Percentiles rank a stretch among this genome's conserved stretches.
These are phyloP conservation scores for Crocallis elinguaria DNA, from an alignment of 2,888 invertebrate genomes.

Conservation along the genomic window DNA sequence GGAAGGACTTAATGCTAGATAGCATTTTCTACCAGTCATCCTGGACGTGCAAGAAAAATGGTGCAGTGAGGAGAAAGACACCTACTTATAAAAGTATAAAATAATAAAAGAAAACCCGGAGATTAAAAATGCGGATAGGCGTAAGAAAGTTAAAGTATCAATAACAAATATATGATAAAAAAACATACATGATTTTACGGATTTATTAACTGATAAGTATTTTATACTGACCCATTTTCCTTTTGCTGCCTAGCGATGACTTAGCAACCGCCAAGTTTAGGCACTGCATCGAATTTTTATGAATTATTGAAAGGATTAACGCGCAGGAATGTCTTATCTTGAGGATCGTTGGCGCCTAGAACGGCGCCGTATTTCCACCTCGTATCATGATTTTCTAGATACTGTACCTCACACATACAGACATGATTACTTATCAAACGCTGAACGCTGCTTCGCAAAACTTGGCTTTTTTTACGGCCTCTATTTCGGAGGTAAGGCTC, in stretches of 20 bases:
- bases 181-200: background rate
- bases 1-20: too few species aligned
- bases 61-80: too few species aligned
- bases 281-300: slow-evolving; percentile 5
- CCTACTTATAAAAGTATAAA: too few species aligned
- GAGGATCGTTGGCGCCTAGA: slow-evolving; percentile 40
- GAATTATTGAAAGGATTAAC: slow-evolving; percentile 43
- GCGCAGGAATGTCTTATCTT: slow-evolving; percentile 41
- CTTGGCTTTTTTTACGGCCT: slow-evolving; percentile 2
- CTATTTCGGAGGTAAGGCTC: slow-evolving; percentile 14
- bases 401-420: slow-evolving; percentile 31
- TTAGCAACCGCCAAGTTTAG: background rate
- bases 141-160: too few species aligned
- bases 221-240: slow-evolving; percentile 13
- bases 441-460: slow-evolving; percentile 13
- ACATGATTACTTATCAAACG: slow-evolving; percentile 42
- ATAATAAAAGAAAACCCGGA: too few species aligned
- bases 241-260: slow-evolving; percentile 3
- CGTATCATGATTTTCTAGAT: slow-evolving; percentile 62
- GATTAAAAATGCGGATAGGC: too few species aligned
- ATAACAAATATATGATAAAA: background rate
- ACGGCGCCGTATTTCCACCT: slow-evolving; percentile 48
- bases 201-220: background rate
- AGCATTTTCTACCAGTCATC: too few species aligned
- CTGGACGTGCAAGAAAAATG: too few species aligned